Base-by-base conservation (phyloP, 1,140 invertebrate species). In the Plutomurus gul region DNA sequence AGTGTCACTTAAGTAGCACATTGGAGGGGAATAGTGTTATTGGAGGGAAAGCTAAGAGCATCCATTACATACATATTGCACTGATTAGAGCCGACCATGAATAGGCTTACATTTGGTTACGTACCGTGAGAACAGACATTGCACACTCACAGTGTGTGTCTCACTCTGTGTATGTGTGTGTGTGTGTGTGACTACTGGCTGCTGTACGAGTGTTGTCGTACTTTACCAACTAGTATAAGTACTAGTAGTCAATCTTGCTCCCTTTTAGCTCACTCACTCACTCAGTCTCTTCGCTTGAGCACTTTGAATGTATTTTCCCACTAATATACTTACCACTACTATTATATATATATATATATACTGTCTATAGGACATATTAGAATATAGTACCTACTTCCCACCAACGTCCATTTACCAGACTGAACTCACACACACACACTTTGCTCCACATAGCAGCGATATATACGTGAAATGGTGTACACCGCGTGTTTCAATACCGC, bases 21-120 rank as follows among this genome's bases (percentile, higher is more conserved):
- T 72, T 40, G n/a, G 70, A 72, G 25, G 70, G 25, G 70, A 40
- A 46, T 72, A 46, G 20, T 43, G 70, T 40, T 43, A 46, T 40
- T 72, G 70, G 36, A 39, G 36, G 22, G 36, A 46, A 72, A 46
- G 70, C 70, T 72, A 40, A 37, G 22, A 25, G 70, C 70, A 72
- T 72, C 70, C 70, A 72, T 72, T 72, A 72, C 70, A 72, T 72
- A 72, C 70, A 72, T 39, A 72, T 39, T 72, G 70, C 70, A 72
- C 70, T 72, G 70, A 72, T 72, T 72, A 72, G 39, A 72, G 39
- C 30, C 56, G 36, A 16, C 56, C 27, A 65, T 65, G 56, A 65
- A 65, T 65, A 27, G 56, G 30, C 56, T 65, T 65, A 65, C 56
- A n/a, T n/a, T n/a, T n/a, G n/a, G n/a, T n/a, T n/a, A n/a, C n/a